phyloP scores from a whole-genome alignment of 2,113 vertebrate genomes.

The Phyllopteryx taeniolatus region DNA sequence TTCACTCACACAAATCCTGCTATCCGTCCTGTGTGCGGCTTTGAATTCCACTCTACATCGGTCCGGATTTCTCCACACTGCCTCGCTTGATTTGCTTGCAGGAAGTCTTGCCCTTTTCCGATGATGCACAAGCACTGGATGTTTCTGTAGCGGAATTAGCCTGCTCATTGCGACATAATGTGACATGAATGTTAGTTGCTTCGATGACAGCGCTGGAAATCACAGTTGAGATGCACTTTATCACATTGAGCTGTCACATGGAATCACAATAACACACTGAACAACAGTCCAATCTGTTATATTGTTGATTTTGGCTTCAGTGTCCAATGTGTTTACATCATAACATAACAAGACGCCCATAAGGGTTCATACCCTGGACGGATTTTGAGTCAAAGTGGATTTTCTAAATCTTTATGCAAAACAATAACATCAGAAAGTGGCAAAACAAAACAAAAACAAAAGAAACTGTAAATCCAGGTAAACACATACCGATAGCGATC shows the following conservation, averaged over 20 bases:
- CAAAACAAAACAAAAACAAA: no score
- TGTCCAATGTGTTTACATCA: not conserved
- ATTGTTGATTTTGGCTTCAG: not conserved
- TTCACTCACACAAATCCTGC: constrained; percentile 47
- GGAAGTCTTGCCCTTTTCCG: constrained; percentile 19
- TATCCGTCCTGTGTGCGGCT: constrained; percentile 42
- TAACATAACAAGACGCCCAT: not conserved
- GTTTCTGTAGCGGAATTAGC: constrained; percentile 7
- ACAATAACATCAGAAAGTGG: not conserved
- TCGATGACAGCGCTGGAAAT: constrained; percentile 3
- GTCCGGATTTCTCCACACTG: constrained; percentile 48
- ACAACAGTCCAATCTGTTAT: not conserved
- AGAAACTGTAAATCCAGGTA: no score
- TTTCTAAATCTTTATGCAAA: not conserved
- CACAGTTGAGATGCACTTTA: constrained; percentile 4
- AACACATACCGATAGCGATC: no score
- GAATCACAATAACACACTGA: not conserved
- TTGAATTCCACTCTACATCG: constrained; percentile 57
- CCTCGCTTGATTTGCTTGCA: constrained; percentile 32
- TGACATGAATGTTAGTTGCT: not conserved
- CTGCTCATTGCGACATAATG: not conserved
- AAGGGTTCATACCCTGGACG: not conserved
- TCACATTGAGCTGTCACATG: not conserved
- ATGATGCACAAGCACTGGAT: constrained; percentile 1
- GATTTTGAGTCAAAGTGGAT: not conserved